Evolutionary conservation across 2,797 vertebrate species (phyloP).

Genomic region (Distichodus sexfasciatus): DNA sequence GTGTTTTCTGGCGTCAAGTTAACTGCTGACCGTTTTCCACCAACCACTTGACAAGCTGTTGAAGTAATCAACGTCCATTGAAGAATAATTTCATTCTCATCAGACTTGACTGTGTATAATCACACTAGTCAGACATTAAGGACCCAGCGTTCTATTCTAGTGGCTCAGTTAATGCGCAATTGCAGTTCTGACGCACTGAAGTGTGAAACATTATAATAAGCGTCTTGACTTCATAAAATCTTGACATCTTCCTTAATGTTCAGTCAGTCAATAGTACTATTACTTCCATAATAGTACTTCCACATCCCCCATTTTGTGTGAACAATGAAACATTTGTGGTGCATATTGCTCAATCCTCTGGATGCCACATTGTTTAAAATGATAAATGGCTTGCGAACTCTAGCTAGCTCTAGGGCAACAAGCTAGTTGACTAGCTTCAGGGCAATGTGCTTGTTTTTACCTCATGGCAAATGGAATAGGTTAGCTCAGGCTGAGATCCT

Average conservation of each 20-base stretch:
- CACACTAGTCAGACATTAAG: background rate
- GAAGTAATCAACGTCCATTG: background rate
- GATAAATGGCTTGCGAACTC: background rate
- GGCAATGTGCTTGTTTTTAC: background rate
- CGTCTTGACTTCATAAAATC: background rate
- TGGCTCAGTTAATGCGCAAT: background rate
- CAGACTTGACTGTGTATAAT: background rate
- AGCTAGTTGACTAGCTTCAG: background rate
- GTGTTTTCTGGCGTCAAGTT: background rate
- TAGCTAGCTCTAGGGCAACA: background rate
- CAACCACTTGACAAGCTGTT: too few relatives aligned
- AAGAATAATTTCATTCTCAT: background rate
- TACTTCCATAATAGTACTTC: too few relatives aligned
- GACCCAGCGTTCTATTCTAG: background rate
- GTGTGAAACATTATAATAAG: background rate
- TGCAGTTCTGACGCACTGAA: background rate
- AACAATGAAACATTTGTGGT: too few relatives aligned
- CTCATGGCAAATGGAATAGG: background rate
- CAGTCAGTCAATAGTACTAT: too few relatives aligned
- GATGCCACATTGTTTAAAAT: constrained; percentile 1
- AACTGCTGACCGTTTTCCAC: too few relatives aligned
- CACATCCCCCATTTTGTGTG: too few relatives aligned
- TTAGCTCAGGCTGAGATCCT: background rate
- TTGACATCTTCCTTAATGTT: background rate
- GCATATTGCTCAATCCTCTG: background rate